Base-by-base conservation (phyloP, 2,797 vertebrate species). In the Australoheros facetus region DNA sequence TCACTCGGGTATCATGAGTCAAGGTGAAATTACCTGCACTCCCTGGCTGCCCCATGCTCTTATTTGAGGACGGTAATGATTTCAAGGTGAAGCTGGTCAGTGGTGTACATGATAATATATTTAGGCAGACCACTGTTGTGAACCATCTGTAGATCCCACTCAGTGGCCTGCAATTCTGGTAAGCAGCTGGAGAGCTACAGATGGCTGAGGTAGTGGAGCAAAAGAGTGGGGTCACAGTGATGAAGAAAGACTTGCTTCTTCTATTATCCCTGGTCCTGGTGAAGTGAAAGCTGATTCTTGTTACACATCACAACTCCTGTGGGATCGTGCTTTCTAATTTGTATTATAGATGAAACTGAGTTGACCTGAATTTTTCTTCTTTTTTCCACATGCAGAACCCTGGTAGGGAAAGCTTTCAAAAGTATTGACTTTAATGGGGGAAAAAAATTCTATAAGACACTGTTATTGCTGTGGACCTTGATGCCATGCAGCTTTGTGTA, bases 101-200 rank as follows among this genome's bases (percentile, higher is more conserved):
- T 81, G 92, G 89, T 93, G 93, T 93, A 93, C 93, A 90, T 82
- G 56, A 74, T 96, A 84, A 94, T 96, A 91, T 94, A 88, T 95
- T 96, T 95, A 93, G 94, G 93, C 91, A 92, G 94, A 84, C 94
- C 94, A 92, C 92, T 91, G 79, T 94, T 88, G 91, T 92, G 93
- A 94, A 86, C 92, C 90, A 95, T 96, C 93, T 96, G 92, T 87
- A 91, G 88, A 78, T 92, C 81, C 85, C 85, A 56, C 77, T 87
- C 87, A 53, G 83, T 84, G 93, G 70, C 78, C 78, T 84, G 87
- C 91, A 80, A 93, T 94, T 94, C 91, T 93, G 89, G 81, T 90
- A 92, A 96, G 93, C 95, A 96, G 93, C 95, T 96, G 93, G 89
- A 95, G 92, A 91, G 84, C 89, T 95, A 90, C 96, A 96, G 94